Percentiles rank a stretch among this genome's conserved stretches.
Conservation (phyloP, 2,113 vertebrate species). For the Oncorhynchus clarkii region DNA sequence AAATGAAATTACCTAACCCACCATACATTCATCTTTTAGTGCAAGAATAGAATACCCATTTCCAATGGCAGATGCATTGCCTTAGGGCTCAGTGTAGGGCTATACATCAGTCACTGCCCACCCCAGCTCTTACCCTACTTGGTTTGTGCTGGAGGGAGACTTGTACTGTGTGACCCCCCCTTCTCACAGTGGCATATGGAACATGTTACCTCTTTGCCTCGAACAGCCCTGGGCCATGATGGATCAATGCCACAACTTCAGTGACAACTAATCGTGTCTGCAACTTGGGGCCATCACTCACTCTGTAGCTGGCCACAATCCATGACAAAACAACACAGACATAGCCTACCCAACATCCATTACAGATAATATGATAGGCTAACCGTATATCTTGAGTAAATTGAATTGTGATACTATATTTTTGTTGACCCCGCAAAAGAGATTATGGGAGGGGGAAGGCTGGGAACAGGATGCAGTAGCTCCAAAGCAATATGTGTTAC, state of each 20-base stretch:
- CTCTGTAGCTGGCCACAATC: not conserved
- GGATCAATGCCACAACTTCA: constrained; percentile 60
- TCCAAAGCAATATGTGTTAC: not conserved
- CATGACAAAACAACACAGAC: not conserved
- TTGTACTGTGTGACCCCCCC: too few relatives aligned
- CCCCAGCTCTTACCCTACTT: too few relatives aligned
- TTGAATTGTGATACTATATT: constrained; percentile 2
- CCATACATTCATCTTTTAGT: too few relatives aligned
- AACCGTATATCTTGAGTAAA: not conserved
- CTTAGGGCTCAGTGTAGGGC: too few relatives aligned
- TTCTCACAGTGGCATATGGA: constrained; percentile 18
- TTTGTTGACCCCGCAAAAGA: not conserved
- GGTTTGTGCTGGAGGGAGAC: too few relatives aligned
- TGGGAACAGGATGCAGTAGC: not conserved
- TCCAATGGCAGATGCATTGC: too few relatives aligned
- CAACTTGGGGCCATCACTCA: constrained; percentile 56
- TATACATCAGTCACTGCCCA: too few relatives aligned
- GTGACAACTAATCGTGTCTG: constrained; percentile 61
- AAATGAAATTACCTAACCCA: too few relatives aligned
- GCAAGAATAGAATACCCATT: too few relatives aligned
- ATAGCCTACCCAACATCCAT: not conserved
- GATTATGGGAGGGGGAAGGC: not conserved
- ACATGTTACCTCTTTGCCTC: constrained; percentile 24
- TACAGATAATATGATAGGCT: not conserved
- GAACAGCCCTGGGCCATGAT: constrained; percentile 42